These are phyloP conservation scores for Diuraphis noxia DNA, from an alignment of 1,140 invertebrate species.

Conservation along the genomic window DNA sequence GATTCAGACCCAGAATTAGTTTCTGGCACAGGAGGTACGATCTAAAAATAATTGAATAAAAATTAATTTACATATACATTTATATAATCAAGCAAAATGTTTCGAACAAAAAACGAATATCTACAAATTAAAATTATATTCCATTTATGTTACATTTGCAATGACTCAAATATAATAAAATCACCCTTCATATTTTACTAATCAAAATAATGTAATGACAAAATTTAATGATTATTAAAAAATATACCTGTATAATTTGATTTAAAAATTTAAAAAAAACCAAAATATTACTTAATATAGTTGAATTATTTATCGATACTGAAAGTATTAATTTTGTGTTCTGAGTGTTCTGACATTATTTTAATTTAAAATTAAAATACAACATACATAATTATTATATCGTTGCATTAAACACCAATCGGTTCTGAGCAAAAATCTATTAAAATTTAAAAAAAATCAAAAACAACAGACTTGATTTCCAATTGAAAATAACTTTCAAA, in stretches of 20 bases:
- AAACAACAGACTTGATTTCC: neutral
- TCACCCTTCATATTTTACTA: too few species aligned
- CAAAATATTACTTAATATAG: neutral
- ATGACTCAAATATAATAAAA: neutral
- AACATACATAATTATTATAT: neutral
- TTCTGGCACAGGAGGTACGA: conserved; percentile 66
- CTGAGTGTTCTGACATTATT: too few species aligned
- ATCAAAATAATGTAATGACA: neutral
- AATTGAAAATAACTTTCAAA: neutral
- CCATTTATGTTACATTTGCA: neutral
- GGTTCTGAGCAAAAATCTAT: neutral
- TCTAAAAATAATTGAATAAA: conserved; percentile 5
- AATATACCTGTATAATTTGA: neutral
- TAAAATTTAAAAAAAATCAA: neutral
- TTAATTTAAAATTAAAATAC: neutral
- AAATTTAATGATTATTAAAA: neutral
- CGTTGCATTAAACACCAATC: neutral
- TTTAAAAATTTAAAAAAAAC: neutral
- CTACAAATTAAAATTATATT: neutral
- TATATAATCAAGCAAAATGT: neutral
- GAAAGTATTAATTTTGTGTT: neutral
- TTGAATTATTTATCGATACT: neutral
- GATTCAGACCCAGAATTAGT: conserved; percentile 64
- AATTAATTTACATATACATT: neutral
- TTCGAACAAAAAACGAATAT: neutral